These are phyloP conservation scores for Eustalomyia histrio DNA, from an alignment of 2,888 invertebrate genomes.

Conservation along the genomic window DNA sequence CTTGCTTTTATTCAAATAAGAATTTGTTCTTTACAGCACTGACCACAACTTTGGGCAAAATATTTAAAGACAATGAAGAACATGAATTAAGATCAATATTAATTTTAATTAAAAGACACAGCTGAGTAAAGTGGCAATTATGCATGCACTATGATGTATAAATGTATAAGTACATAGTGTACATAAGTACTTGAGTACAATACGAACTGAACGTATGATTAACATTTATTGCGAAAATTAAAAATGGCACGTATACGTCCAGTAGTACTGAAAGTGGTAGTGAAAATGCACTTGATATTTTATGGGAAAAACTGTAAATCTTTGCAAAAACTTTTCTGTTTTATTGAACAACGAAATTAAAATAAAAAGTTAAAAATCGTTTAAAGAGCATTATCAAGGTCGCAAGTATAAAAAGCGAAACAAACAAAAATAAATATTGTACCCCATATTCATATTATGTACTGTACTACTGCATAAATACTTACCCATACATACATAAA, in stretches of 20 bases:
- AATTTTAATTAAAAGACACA: slow-evolving; percentile 43
- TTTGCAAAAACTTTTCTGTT: slow-evolving; percentile 24
- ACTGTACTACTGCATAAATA: background rate
- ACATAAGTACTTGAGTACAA: no score
- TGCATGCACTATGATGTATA: background rate
- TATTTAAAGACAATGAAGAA: background rate
- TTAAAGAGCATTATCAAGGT: slow-evolving; percentile 37
- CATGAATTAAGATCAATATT: slow-evolving; percentile 13
- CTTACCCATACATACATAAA: background rate
- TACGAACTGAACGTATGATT: no score
- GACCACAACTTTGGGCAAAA: background rate
- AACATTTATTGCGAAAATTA: slow-evolving; percentile 15
- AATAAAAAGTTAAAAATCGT: slow-evolving; percentile 29
- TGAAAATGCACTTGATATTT: slow-evolving; percentile 31
- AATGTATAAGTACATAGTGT: background rate
- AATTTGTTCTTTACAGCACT: no score
- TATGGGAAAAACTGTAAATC: slow-evolving; percentile 43
- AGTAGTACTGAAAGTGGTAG: slow-evolving; percentile 1
- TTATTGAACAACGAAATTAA: slow-evolving; percentile 37
- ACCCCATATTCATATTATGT: no score
- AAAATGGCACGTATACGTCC: slow-evolving; percentile 33
- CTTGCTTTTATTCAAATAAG: no score
- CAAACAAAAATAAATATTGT: background rate
- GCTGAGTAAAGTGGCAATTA: slow-evolving; percentile 46
- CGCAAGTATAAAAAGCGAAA: slow-evolving; percentile 1